Conservation (phyloP, 1,140 invertebrate genomes). For the Ceratina calcarata region DNA sequence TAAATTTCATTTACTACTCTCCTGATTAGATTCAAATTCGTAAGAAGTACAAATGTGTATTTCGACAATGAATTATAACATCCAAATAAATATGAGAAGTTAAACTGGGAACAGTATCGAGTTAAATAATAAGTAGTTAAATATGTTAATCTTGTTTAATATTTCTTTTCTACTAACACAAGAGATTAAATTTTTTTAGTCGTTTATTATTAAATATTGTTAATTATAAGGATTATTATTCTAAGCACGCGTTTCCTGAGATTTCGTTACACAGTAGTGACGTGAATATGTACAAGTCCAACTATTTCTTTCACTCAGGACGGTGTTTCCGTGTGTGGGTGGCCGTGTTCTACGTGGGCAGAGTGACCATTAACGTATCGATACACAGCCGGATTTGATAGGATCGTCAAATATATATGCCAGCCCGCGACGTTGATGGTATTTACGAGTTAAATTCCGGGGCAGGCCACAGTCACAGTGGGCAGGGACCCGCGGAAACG, state of each 20-base stretch:
- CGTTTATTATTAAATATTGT: too few relatives aligned
- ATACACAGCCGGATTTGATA: slow-evolving; percentile 49
- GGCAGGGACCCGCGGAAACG: slow-evolving; percentile 11
- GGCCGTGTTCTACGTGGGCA: slow-evolving; percentile 38
- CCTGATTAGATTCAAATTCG: too few relatives aligned
- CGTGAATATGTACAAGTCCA: slow-evolving; percentile 1
- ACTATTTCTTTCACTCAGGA: neutral
- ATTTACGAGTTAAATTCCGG: slow-evolving; percentile 53
- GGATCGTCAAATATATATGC: slow-evolving; percentile 49
- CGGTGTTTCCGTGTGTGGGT: slow-evolving; percentile 32
- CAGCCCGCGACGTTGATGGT: slow-evolving; percentile 43
- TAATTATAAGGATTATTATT: too few relatives aligned
- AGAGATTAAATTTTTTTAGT: too few relatives aligned
- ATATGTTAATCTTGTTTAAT: too few relatives aligned
- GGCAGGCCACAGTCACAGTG: slow-evolving; percentile 1
- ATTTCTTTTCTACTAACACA: too few relatives aligned
- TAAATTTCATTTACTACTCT: too few relatives aligned
- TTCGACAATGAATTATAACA: too few relatives aligned
- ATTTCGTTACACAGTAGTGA: slow-evolving; percentile 15
- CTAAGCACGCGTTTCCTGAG: neutral
- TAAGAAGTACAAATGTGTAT: too few relatives aligned
- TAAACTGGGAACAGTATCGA: too few relatives aligned
- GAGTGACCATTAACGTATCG: slow-evolving; percentile 45
- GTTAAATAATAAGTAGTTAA: too few relatives aligned
- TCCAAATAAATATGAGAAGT: too few relatives aligned